Percentiles rank a stretch among this genome's conserved stretches.
phyloP scores from a whole-genome alignment of 2,113 vertebrate species.

The Heloderma charlesbogerti region DNA sequence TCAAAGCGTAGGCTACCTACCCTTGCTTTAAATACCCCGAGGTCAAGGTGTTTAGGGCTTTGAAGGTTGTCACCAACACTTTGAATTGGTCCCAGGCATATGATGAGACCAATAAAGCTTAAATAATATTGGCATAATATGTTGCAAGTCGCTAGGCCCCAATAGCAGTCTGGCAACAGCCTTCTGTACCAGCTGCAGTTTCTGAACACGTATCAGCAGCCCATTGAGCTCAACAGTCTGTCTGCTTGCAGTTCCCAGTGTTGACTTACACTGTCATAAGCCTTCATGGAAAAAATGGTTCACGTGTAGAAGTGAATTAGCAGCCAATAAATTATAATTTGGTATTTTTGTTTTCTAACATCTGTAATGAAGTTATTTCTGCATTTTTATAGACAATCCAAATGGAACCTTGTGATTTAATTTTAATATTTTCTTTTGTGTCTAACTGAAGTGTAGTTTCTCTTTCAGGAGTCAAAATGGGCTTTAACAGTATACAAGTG shows the following conservation, averaged over 20 bases:
- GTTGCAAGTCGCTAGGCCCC: background rate
- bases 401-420: background rate
- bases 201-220: background rate
- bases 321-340: background rate
- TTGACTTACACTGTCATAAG: background rate
- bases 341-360: background rate
- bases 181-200: background rate
- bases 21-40: background rate
- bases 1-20: too few relatives aligned
- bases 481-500: background rate
- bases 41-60: background rate
- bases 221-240: background rate
- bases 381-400: background rate
- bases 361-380: background rate
- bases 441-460: background rate
- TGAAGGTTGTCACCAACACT: background rate
- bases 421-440: slow-evolving; percentile 1
- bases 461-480: background rate
- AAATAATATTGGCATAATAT: background rate
- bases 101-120: background rate
- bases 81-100: too few relatives aligned
- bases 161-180: background rate
- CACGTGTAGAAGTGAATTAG: background rate
- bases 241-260: background rate
- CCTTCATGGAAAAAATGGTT: background rate